Base-by-base conservation (phyloP, 1,140 invertebrate genomes). In the Drosophila orena region DNA sequence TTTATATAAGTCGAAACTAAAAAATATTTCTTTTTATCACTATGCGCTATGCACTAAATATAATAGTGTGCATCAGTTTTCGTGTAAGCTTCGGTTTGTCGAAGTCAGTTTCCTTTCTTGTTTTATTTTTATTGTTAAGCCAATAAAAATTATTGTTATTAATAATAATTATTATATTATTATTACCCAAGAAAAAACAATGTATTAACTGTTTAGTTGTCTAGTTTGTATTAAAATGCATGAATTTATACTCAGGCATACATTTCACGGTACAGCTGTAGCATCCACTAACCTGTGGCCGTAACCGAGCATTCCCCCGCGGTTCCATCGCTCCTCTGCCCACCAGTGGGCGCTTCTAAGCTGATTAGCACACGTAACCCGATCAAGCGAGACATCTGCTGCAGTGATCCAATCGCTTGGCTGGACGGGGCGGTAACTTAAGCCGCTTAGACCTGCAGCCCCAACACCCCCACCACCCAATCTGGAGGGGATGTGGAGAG, bases 311-410 rank as follows among this genome's bases (percentile, higher is more conserved):
- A 40, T 14, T 52, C 49, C 15, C 5, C 24, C n/a, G 27, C n/a
- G 4, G 20, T 34, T 59, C 44, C 56, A 35, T 34, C 11, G 15
- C 24, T 17, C 34, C 15, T 30, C 11, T 38, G 59, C 17, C 57
- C 46, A 61, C 27, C 27, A 15, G 30, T 10, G 42, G 50, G 20
- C 12, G 40, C 24, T 73, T 43, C 71, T 74, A 74, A 74, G 70
- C 70, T 49, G 70, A 62, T 75, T 75, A 75, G 59, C 71, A 47
- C 53, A 35, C 54, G 61, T 58, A 68, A 66, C 72, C 72, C 54
- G 62, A 76, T 77, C 73, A 77, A 70, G 75, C 73, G 65, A 27
- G 59, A 61, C 53, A 68, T 58, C 54, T 66, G 60, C 54, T 30
- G 46, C n/a, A 42, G 11, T 38, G 53, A 20, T 43, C 50, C 60